Base-by-base conservation (phyloP, 2,888 invertebrate genomes). In the Xestobium rufovillosum region DNA sequence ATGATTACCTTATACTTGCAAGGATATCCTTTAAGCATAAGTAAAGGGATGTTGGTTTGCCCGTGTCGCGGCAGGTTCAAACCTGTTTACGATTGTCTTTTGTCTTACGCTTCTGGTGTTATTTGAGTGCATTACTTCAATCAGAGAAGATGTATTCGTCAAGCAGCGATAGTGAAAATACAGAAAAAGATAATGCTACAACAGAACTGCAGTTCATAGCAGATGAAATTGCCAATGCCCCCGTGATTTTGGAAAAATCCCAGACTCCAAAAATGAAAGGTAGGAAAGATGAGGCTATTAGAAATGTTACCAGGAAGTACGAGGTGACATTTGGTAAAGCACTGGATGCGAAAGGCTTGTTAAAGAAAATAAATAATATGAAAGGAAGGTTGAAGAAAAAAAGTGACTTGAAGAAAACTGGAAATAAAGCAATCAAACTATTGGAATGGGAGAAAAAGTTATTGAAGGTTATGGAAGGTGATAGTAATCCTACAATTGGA, bases 351-450 rank as follows among this genome's bases (percentile, higher is more conserved):
- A 32, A 35, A 31, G 31, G 35, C 6, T 35, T 35, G 31, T 6
- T 35, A n/a, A 35, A 34, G 31, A 32, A 34, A 35, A 35, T 35
- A 31, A 34, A 31, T 16, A 35, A 32, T 30, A 32, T 34, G 35
- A 35, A 35, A 35, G 10, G 15, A 15, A 31, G 29, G 16, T 34
- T 35, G 29, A 32, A 14, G 14, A 35, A 35, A 13, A 34, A 34
- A 32, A 31, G 8, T 4, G 30, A 31, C 14, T 14, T 34, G 8
- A 34, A 15, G 31, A 34, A 32, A 35, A 35, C 35, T 35, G 35
- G 35, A 35, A 35, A 31, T 31, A 15, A 35, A 32, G 30, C 30
- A 13, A 35, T 35, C 9, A 35, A 35, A 34, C 31, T 35, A 10
- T 35, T 35, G 31, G 15, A 16, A 9, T 35, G 32, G 35, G 14